Evolutionary conservation across 2,797 vertebrate genomes (phyloP), one percentile per base, ranked within the genome.

Genomic region (Megaceryle alcyon): DNA sequence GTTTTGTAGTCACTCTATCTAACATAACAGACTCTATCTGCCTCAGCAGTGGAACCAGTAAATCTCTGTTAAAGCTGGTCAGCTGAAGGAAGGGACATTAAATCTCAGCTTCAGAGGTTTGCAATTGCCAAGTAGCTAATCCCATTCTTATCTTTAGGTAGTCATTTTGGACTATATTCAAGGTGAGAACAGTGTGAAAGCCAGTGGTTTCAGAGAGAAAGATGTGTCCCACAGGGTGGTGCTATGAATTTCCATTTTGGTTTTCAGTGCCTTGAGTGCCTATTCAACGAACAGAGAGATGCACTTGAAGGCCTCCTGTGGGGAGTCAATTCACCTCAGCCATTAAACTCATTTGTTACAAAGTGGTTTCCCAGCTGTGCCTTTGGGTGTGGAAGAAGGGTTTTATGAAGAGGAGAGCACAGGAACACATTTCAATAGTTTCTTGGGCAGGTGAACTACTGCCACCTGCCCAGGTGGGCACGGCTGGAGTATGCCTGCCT

Each of bases 61-160:
- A 87, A 92, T 65, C 35, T 75, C 48, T 59, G 54, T 78, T 41
- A 71, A 71, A 89, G 28, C 15, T 51, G 77, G 46, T 44, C 82
- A 88, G 57, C 69, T 84, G 66, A 51, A 82, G 48, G 86, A 95
- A 95, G 82, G 9, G 60, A 25, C 26, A 95, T 59, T 53, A 65
- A 85, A 86, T 56, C 46, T 81, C 75, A 71, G 46, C 56, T 93
- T 93, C 68, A 88, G 88, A 48, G 19, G 14, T 37, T 81, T 88
- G 10, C 46, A 64, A 14, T 84, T 94, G 70, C 71, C 92, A 94
- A 86, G 72, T 77, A 88, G 53, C 31, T 68, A 78, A 92, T 72
- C 35, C 29, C 48, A 4, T 57, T 96, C 63, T 90, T 86, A 57
- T 56, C 3, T 90, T 54, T 80, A 90, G 88, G 73, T 35, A 80